Percentiles rank a stretch among this genome's conserved stretches.
Evolutionary conservation across 2,113 vertebrate genomes (phyloP).

Genomic region (Syngnathus floridae): DNA sequence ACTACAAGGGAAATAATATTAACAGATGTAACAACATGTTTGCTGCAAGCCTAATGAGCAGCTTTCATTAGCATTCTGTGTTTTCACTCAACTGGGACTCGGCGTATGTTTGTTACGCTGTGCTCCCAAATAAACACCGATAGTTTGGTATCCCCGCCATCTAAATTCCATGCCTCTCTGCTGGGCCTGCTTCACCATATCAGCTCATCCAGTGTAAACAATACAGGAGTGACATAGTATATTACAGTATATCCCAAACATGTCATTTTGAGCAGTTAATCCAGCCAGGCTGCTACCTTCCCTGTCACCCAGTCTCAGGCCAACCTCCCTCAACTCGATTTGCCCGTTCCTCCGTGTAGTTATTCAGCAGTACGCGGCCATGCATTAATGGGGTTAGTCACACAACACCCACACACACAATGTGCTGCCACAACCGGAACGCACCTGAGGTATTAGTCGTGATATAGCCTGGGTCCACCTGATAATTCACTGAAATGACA

Average conservation of each 20-base stretch:
- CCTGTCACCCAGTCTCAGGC: conserved; percentile 14
- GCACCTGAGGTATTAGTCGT: conserved; percentile 43
- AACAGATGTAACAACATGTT: conserved; percentile 30
- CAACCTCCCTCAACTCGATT: conserved; percentile 30
- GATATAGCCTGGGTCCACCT: conserved; percentile 11
- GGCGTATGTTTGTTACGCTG: conserved; percentile 20
- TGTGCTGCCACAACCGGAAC: conserved; percentile 26
- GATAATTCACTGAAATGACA: conserved; percentile 26
- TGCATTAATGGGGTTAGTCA: conserved; percentile 57
- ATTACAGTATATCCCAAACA: conserved; percentile 11
- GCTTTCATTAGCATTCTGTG: conserved; percentile 28
- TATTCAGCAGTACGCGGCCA: conserved; percentile 39
- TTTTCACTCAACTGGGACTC: conserved; percentile 23
- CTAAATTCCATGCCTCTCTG: conserved; percentile 15
- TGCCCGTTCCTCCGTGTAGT: conserved; percentile 37
- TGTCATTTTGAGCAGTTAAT: conserved; percentile 38
- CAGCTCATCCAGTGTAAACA: conserved; percentile 12
- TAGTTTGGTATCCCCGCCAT: conserved; percentile 12
- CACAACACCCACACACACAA: conserved; percentile 15
- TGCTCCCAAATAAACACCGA: conserved; percentile 18
- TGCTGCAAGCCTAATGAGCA: conserved; percentile 16
- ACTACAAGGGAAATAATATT: conserved; percentile 24
- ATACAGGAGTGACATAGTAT: conserved; percentile 11
- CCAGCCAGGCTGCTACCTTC: conserved; percentile 15
- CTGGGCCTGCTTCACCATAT: conserved; percentile 1